Percentiles rank a stretch among this genome's conserved stretches.
Conservation (phyloP, 2,113 vertebrate species). For the Perca flavescens region DNA sequence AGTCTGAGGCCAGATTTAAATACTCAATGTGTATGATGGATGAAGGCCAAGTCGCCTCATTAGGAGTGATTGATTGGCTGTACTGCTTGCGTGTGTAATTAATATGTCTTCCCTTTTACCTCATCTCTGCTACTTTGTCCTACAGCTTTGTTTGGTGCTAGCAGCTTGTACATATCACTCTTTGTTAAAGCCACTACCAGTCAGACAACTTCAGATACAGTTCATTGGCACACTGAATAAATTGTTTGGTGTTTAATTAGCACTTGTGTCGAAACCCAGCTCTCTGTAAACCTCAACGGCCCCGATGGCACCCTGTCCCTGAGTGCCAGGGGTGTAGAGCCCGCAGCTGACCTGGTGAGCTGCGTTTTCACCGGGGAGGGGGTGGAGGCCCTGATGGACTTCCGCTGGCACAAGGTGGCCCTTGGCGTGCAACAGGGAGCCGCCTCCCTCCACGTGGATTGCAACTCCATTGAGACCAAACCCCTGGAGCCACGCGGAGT, state of each 20-base stretch:
- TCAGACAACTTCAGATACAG: constrained; percentile 1
- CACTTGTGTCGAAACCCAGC: constrained; percentile 74
- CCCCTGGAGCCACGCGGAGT: constrained; percentile 82
- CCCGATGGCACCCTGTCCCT: constrained; percentile 89
- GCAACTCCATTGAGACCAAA: constrained; percentile 88
- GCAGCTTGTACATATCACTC: constrained; percentile 23
- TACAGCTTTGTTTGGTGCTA: constrained; percentile 42
- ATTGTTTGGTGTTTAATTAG: constrained; percentile 5
- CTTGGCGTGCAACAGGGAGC: constrained; percentile 85
- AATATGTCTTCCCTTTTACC: constrained; percentile 67
- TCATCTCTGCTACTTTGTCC: constrained; percentile 44
- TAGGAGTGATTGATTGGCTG: constrained; percentile 78
- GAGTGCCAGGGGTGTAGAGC: constrained; percentile 75
- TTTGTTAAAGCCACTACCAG: constrained; percentile 13
- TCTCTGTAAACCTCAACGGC: constrained; percentile 91
- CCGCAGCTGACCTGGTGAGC: constrained; percentile 65
- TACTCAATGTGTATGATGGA: constrained; percentile 79
- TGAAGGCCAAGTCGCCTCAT: constrained; percentile 74
- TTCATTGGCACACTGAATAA: not conserved
- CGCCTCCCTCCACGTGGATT: constrained; percentile 91
- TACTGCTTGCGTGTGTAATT: constrained; percentile 68
- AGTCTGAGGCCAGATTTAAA: constrained; percentile 76
- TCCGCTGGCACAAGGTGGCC: constrained; percentile 93
- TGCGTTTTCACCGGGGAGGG: constrained; percentile 87
- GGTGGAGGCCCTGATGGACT: constrained; percentile 89